A percentile compares a stretch with the other conserved stretches of the same genome.
These are phyloP conservation scores for Zelleria hepariella DNA, from an alignment of 2,888 invertebrate species.

Conservation along the genomic window DNA sequence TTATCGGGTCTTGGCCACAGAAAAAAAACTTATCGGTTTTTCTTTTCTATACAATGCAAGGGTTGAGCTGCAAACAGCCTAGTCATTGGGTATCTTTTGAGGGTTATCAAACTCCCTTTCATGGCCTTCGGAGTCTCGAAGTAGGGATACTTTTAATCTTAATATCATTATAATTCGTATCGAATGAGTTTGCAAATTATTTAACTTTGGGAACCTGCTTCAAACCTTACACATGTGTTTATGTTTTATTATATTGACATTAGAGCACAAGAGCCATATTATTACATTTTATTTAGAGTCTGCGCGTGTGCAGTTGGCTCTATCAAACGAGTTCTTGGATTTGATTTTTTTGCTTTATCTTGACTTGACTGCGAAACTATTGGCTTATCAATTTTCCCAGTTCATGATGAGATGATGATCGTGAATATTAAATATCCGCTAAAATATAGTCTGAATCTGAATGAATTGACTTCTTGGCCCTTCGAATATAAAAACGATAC, in stretches of 20 bases:
- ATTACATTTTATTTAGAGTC: neutral
- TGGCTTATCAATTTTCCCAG: too few species aligned
- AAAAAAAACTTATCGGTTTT: slow-evolving; percentile 20
- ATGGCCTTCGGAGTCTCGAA: neutral
- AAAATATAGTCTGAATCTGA: too few species aligned
- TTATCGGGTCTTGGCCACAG: slow-evolving; percentile 25
- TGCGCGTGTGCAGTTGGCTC: too few species aligned
- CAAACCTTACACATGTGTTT: neutral
- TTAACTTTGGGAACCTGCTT: neutral
- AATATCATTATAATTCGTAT: neutral
- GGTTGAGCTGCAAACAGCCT: slow-evolving; percentile 5
- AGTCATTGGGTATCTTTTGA: slow-evolving; percentile 4
- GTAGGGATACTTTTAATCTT: neutral
- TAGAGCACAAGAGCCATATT: neutral
- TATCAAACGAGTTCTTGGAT: too few species aligned
- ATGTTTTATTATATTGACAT: neutral
- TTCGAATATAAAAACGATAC: too few species aligned
- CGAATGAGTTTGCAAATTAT: slow-evolving; percentile 2
- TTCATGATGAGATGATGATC: too few species aligned
- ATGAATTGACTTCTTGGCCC: too few species aligned
- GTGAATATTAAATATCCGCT: too few species aligned
- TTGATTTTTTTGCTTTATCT: too few species aligned
- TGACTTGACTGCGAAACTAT: too few species aligned
- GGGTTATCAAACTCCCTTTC: neutral
- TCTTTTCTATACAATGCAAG: slow-evolving; percentile 20